Conservation (phyloP, 2,888 invertebrate genomes). For the Entomobrya multifasciata region DNA sequence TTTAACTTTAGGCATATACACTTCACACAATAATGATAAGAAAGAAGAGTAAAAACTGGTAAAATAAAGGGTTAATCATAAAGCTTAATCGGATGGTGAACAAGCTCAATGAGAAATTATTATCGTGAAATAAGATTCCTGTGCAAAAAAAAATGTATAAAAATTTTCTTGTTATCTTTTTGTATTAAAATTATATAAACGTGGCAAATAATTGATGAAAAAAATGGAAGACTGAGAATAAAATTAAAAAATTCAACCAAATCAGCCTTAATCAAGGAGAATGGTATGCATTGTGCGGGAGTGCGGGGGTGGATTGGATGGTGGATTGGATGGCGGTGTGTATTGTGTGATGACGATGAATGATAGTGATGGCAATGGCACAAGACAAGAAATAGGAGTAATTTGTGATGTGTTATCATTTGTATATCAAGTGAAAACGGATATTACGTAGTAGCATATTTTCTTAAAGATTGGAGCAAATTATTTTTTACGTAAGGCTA, state of each 20-base stretch:
- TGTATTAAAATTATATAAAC: no score
- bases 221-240: no score
- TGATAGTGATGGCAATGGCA: slow-evolving; percentile 4
- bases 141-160: background rate
- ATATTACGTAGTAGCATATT: background rate
- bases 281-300: background rate
- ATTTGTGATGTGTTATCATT: background rate
- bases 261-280: slow-evolving; percentile 48
- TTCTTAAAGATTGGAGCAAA: background rate
- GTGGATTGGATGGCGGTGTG: background rate
- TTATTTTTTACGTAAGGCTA: background rate
- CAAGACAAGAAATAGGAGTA: slow-evolving; percentile 24
- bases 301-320: no score
- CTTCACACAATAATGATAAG: slow-evolving; percentile 47
- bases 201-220: no score
- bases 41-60: background rate
- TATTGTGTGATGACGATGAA: background rate
- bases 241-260: no score
- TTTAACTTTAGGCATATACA: no score
- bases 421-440: background rate
- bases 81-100: slow-evolving; percentile 33
- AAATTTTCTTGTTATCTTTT: no score
- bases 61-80: background rate
- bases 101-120: slow-evolving; percentile 3
- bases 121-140: background rate